Conservation (phyloP, 2,888 invertebrate species). For the Torymus aiolomorphi region DNA sequence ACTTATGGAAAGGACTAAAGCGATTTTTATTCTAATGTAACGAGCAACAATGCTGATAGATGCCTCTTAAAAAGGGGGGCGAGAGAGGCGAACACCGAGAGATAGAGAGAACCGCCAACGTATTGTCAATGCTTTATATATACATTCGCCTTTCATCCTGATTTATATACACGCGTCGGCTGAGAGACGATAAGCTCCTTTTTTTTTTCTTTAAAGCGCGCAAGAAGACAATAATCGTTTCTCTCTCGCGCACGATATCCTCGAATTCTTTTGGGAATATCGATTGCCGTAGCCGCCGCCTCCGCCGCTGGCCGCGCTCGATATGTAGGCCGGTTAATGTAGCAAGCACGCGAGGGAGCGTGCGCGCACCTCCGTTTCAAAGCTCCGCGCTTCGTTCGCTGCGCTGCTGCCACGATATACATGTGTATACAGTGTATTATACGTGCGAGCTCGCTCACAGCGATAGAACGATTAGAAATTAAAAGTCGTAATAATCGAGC, state of each 20-base stretch:
- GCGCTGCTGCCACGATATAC: neutral
- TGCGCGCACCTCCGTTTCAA: neutral
- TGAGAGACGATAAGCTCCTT: slow-evolving; percentile 53
- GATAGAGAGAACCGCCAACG: neutral
- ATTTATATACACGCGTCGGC: slow-evolving; percentile 54
- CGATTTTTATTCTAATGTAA: slow-evolving; percentile 31
- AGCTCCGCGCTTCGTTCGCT: neutral
- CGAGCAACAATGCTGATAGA: slow-evolving; percentile 35
- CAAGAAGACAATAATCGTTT: slow-evolving; percentile 41
- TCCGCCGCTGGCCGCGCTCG: slow-evolving; percentile 46
- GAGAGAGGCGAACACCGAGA: neutral
- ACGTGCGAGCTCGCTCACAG: neutral
- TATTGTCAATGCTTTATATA: slow-evolving; percentile 30
- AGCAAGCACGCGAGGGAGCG: slow-evolving; percentile 53
- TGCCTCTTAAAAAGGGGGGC: neutral
- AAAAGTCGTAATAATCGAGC: slow-evolving; percentile 41
- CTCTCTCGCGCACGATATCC: slow-evolving; percentile 6
- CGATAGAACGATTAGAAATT: slow-evolving; percentile 38
- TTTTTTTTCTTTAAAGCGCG: slow-evolving; percentile 1
- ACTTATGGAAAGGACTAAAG: slow-evolving; percentile 5
- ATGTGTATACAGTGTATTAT: neutral
- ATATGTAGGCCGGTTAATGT: slow-evolving; percentile 61
- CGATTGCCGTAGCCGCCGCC: slow-evolving; percentile 41
- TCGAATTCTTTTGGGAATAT: slow-evolving; percentile 41
- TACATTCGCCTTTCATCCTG: slow-evolving; percentile 28